phyloP scores from a whole-genome alignment of 1,140 invertebrate species.

The Aphelinus atriplicis region DNA sequence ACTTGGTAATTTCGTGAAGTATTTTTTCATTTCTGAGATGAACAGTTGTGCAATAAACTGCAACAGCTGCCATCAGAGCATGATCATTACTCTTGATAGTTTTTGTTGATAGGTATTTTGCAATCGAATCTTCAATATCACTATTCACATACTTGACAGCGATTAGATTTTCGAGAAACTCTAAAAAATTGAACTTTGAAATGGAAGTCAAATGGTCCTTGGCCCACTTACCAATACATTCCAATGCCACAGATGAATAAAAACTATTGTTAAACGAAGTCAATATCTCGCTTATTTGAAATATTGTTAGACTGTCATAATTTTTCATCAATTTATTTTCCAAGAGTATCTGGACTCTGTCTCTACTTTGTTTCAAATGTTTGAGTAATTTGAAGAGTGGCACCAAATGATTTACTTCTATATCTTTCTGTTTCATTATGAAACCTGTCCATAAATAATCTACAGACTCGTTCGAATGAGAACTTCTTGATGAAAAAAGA shows the following conservation, averaged over 20 bases:
- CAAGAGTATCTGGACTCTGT: conserved; percentile 71
- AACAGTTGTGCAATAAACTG: conserved; percentile 73
- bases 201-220: conserved; percentile 56
- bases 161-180: conserved; percentile 70
- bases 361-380: conserved; percentile 71
- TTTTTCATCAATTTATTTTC: conserved; percentile 70
- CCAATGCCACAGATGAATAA: conserved; percentile 64
- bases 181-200: conserved; percentile 67
- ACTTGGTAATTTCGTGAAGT: conserved; percentile 69
- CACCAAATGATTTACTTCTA: conserved; percentile 70
- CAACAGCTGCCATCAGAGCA: conserved; percentile 69
- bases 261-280: conserved; percentile 49
- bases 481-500: conserved; percentile 55
- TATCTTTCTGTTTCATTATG: conserved; percentile 68
- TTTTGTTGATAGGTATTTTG: conserved; percentile 70
- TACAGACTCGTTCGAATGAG: conserved; percentile 65
- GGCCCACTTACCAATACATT: conserved; percentile 70
- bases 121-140: conserved; percentile 67
- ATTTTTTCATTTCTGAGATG: conserved; percentile 70
- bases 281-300: conserved; percentile 70
- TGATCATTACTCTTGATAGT: conserved; percentile 64
- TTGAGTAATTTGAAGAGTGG: conserved; percentile 70
- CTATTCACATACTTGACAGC: conserved; percentile 64
- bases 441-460: conserved; percentile 79
- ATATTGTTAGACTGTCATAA: conserved; percentile 69